Percentiles rank a stretch among this genome's conserved stretches.
phyloP scores from a whole-genome alignment of 2,113 vertebrate species.

The Nothoprocta pentlandii region DNA sequence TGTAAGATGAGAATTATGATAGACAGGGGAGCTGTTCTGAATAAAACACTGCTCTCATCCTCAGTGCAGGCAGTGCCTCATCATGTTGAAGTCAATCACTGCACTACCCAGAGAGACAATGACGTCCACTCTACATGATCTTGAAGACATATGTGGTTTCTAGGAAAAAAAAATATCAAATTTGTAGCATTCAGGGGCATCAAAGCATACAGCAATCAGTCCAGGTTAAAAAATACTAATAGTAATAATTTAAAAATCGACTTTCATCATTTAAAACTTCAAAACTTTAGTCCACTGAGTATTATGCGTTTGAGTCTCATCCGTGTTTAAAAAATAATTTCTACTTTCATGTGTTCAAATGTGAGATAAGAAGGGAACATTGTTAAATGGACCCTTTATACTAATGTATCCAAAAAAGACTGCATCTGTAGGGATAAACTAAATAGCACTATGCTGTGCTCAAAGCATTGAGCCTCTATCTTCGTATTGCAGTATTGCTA shows the following conservation, averaged over 20 bases:
- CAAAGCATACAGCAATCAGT: background rate
- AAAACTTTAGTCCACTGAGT: background rate
- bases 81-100: background rate
- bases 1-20: background rate
- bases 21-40: background rate
- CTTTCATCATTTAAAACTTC: background rate
- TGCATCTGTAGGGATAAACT: background rate
- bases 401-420: background rate
- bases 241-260: no score
- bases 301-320: background rate
- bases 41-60: background rate
- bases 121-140: background rate
- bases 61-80: background rate
- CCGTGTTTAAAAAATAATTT: background rate
- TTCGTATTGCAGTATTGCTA: background rate
- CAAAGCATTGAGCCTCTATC: background rate
- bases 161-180: background rate
- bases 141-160: background rate
- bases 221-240: rapidly evolving
- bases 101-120: background rate
- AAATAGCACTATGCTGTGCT: background rate
- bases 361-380: rapidly evolving
- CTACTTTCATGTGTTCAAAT: background rate
- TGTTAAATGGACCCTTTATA: background rate
- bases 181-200: background rate